Conservation (phyloP, 2,113 vertebrate genomes). For the Benitochromis conjunctus region DNA sequence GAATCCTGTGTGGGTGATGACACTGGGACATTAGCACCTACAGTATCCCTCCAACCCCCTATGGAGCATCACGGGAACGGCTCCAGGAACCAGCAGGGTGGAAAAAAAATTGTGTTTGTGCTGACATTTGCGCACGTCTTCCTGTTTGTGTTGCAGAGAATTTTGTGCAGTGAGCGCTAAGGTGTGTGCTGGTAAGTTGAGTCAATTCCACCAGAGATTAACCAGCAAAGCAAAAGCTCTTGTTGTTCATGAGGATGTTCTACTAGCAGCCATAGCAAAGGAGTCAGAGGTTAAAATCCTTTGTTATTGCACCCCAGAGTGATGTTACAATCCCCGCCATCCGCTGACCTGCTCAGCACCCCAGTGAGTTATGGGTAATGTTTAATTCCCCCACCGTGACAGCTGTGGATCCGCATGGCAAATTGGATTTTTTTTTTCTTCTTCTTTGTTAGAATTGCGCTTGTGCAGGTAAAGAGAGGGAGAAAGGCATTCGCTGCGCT, state of each 20-base stretch:
- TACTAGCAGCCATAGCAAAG: slow-evolving; percentile 11
- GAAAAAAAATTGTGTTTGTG: slow-evolving; percentile 53
- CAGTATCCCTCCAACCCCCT: slow-evolving; percentile 44
- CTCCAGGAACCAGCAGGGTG: slow-evolving; percentile 39
- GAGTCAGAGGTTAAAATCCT: slow-evolving; percentile 72
- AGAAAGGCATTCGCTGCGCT: slow-evolving; percentile 1
- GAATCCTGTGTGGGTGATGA: slow-evolving; percentile 60
- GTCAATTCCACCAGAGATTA: slow-evolving; percentile 32
- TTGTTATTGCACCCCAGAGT: slow-evolving; percentile 69
- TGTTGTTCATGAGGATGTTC: slow-evolving; percentile 22
- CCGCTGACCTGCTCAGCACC: slow-evolving; percentile 58
- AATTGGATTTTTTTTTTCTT: slow-evolving; percentile 58
- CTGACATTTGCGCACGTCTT: slow-evolving; percentile 28
- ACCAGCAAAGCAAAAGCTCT: slow-evolving; percentile 23
- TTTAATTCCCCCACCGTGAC: slow-evolving; percentile 69
- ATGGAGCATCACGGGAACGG: slow-evolving; percentile 42
- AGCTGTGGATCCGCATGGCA: slow-evolving; percentile 67
- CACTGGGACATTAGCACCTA: slow-evolving; percentile 46
- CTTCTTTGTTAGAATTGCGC: slow-evolving; percentile 37
- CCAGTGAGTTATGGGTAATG: slow-evolving; percentile 71
- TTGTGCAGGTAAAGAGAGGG: slow-evolving; percentile 48
- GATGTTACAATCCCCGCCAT: slow-evolving; percentile 60
- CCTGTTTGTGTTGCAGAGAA: slow-evolving; percentile 29
- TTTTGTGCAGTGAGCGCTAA: neutral
- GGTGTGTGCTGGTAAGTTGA: slow-evolving; percentile 2